These are phyloP conservation scores for Drosophila recens DNA, from an alignment of 2,888 invertebrate genomes.

Conservation along the genomic window DNA sequence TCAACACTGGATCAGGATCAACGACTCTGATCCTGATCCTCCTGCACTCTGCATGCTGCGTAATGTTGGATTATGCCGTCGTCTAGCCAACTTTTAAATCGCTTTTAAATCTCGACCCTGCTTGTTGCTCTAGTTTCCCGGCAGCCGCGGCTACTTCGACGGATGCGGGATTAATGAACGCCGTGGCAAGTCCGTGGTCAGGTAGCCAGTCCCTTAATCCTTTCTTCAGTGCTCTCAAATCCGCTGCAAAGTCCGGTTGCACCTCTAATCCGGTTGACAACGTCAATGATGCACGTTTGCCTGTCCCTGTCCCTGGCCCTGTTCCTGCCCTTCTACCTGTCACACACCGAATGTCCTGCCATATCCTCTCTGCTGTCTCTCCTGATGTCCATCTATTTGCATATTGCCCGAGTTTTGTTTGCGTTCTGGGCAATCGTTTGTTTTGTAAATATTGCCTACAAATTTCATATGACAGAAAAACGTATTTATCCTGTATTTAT, in stretches of 20 bases:
- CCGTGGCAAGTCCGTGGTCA: constrained; percentile 36
- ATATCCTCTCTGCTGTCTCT: constrained; percentile 4
- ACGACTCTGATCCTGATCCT: constrained; percentile 57
- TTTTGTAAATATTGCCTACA: constrained; percentile 67
- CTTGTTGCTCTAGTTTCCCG: constrained; percentile 61
- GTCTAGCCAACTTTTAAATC: constrained; percentile 62
- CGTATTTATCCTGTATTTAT: constrained; percentile 11
- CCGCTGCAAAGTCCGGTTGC: constrained; percentile 72
- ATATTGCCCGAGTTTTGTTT: constrained; percentile 53
- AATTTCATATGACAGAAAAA: constrained; percentile 10
- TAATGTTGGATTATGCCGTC: constrained; percentile 75
- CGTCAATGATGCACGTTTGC: constrained; percentile 56
- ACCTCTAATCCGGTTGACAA: constrained; percentile 73
- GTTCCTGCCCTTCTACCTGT: constrained; percentile 22
- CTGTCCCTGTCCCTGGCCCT: constrained; percentile 1
- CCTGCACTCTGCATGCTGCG: constrained; percentile 47
- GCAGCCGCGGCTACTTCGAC: constrained; percentile 27
- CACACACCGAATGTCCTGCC: constrained; percentile 9
- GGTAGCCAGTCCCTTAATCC: constrained; percentile 73
- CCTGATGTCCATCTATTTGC: constrained; percentile 48
- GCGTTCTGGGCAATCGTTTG: constrained; percentile 56
- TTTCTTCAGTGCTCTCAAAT: constrained; percentile 62
- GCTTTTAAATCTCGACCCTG: constrained; percentile 46
- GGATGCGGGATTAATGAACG: constrained; percentile 58
- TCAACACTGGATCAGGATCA: constrained; percentile 71